These are phyloP conservation scores for Andinoacara biseriatus DNA, from an alignment of 2,113 vertebrate species.

Conservation along the genomic window DNA sequence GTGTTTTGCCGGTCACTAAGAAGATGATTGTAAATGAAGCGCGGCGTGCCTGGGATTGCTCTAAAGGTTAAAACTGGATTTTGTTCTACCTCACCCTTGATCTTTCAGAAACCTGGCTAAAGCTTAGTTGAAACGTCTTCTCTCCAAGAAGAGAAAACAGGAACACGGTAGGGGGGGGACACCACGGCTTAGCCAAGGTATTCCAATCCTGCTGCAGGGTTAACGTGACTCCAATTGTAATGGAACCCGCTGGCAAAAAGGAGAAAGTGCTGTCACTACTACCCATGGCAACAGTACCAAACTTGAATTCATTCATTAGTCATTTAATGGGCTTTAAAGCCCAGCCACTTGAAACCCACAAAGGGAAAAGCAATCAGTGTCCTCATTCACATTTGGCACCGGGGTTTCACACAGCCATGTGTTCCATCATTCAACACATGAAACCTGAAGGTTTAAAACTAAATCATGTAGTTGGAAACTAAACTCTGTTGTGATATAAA, in stretches of 20 bases:
- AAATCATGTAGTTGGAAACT: not conserved
- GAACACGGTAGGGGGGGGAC: not conserved
- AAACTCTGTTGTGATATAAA: not conserved
- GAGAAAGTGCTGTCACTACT: constrained; percentile 16
- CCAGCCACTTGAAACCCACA: constrained; percentile 30
- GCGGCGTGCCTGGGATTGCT: not conserved
- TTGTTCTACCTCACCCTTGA: not conserved
- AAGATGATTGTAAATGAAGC: not conserved
- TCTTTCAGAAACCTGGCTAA: not conserved
- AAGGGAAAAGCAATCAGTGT: constrained; percentile 42
- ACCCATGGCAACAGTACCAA: constrained; percentile 37
- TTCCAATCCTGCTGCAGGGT: not conserved
- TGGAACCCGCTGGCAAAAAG: not conserved
- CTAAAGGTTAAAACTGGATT: not conserved
- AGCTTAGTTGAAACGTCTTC: not conserved
- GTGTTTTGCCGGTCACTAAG: not conserved
- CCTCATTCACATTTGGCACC: constrained; percentile 12
- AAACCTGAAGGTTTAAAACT: constrained; percentile 16
- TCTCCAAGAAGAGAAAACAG: not conserved
- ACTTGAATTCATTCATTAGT: constrained; percentile 45
- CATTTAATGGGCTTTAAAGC: constrained; percentile 32
- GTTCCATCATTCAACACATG: constrained; percentile 5
- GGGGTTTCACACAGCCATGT: not conserved
- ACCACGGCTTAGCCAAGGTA: not conserved
- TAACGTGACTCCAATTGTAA: constrained; percentile 41